A percentile compares a stretch with the other conserved stretches of the same genome.
phyloP scores from a whole-genome alignment of 2,113 vertebrate species.

The Chunga burmeisteri region DNA sequence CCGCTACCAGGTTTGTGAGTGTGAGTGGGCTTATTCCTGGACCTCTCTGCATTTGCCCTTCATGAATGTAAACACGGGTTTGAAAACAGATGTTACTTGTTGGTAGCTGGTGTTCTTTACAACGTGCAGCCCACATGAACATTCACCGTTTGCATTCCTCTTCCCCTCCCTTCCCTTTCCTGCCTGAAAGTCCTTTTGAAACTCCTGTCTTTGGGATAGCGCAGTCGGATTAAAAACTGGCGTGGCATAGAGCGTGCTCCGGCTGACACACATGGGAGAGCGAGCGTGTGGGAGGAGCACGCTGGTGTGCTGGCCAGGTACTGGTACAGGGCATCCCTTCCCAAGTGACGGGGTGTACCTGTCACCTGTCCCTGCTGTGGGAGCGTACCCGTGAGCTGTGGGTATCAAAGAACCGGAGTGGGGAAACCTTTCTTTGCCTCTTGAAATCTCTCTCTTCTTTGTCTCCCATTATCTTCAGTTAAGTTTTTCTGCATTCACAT shows the following conservation, averaged over 20 bases:
- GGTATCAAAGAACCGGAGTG: background rate
- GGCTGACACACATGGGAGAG: background rate
- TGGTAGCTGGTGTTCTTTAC: background rate
- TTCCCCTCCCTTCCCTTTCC: background rate
- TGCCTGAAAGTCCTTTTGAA: background rate
- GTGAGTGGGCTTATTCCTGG: background rate
- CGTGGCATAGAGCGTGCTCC: fast-evolving
- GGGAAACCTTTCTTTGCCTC: background rate
- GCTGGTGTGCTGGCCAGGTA: background rate
- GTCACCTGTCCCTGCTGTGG: background rate
- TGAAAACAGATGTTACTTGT: background rate
- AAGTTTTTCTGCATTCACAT: background rate
- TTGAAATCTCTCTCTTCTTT: background rate
- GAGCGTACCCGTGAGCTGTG: background rate
- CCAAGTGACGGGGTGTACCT: background rate
- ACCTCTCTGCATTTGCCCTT: background rate
- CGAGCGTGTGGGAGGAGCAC: background rate
- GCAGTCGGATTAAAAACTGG: background rate
- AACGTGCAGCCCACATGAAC: background rate
- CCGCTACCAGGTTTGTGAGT: background rate
- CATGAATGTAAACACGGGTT: background rate
- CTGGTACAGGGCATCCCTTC: background rate
- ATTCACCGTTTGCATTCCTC: background rate
- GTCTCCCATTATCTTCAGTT: background rate
- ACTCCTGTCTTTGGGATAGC: background rate